Evolutionary conservation across 2,888 invertebrate species (phyloP).

Genomic region (Exephanes ischioxanthus): DNA sequence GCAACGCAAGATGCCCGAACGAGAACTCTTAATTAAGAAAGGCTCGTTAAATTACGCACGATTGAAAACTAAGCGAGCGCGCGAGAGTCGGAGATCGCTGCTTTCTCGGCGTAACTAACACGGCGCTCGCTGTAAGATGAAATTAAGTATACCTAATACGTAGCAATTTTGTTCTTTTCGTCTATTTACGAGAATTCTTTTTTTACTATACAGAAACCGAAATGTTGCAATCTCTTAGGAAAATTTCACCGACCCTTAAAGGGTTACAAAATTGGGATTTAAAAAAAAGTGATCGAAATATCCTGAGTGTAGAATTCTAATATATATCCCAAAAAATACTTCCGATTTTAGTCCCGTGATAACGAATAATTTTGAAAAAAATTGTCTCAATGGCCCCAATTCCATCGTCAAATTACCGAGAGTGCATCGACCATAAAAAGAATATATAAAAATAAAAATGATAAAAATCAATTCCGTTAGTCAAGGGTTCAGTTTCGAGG

Average conservation of each 20-base stretch:
- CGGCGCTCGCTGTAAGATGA: slow-evolving; percentile 1
- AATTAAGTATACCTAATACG: neutral
- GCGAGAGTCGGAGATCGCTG: slow-evolving; percentile 47
- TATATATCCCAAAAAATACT: neutral
- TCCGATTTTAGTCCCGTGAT: neutral
- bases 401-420: neutral
- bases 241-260: no score
- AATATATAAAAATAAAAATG: no score
- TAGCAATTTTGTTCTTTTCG: neutral
- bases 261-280: neutral
- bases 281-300: neutral
- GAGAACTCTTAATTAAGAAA: slow-evolving; percentile 47
- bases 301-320: neutral
- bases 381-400: neutral
- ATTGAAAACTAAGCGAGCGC: slow-evolving; percentile 36
- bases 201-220: neutral
- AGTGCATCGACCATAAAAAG: neutral
- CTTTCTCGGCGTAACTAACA: slow-evolving; percentile 61
- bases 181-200: neutral
- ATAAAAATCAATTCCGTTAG: neutral
- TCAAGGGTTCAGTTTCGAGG: slow-evolving; percentile 40
- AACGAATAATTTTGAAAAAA: neutral
- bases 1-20: neutral
- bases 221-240: neutral
- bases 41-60: slow-evolving; percentile 45